These are phyloP conservation scores for Pachypanchax playfairii DNA, from an alignment of 2,113 vertebrate species.

Conservation along the genomic window DNA sequence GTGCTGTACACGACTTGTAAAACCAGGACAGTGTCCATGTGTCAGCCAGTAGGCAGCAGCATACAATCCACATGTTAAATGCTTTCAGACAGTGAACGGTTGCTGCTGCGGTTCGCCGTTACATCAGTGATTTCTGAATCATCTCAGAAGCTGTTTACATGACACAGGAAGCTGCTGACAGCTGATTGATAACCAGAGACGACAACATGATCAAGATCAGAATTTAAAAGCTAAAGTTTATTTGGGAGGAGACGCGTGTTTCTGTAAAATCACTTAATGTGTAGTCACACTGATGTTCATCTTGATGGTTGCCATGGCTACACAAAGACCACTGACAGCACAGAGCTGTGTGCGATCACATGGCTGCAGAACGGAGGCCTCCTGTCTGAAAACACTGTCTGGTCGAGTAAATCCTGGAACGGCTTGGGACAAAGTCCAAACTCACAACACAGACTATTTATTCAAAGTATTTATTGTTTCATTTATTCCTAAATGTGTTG, in stretches of 20 bases:
- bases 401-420: conserved; percentile 36
- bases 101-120: neutral
- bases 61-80: conserved; percentile 19
- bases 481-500: conserved; percentile 76
- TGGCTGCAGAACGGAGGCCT: neutral
- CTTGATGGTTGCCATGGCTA: conserved; percentile 5
- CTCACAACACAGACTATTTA: conserved; percentile 79
- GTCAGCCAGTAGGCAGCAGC: conserved; percentile 27
- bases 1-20: conserved; percentile 36
- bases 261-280: neutral
- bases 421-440: conserved; percentile 61
- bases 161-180: too few species aligned
- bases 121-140: neutral
- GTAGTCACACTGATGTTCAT: neutral
- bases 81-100: conserved; percentile 4
- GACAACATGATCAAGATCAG: too few species aligned
- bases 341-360: neutral
- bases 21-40: conserved; percentile 39
- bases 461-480: conserved; percentile 78
- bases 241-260: neutral
- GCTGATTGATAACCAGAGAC: neutral
- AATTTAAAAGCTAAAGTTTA: too few species aligned
- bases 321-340: neutral
- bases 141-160: neutral
- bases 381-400: conserved; percentile 15